phyloP scores from a whole-genome alignment of 2,113 vertebrate species.

The Mustela nigripes region DNA sequence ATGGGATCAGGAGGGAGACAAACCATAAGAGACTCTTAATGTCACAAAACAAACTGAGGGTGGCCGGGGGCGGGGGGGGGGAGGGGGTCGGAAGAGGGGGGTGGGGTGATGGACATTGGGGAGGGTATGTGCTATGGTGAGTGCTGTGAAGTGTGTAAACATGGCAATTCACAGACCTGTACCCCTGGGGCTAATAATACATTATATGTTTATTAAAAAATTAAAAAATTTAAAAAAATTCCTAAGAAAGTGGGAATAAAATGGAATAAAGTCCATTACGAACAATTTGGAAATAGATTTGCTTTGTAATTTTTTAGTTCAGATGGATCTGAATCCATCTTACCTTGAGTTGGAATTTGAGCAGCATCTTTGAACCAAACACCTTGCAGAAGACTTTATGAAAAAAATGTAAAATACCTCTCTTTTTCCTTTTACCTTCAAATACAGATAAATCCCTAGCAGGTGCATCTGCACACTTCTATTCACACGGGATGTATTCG shows the following conservation, averaged over 20 bases:
- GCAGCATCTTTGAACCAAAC: neutral
- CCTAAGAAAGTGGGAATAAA: neutral
- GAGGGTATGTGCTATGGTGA: too few species aligned
- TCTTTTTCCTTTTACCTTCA: neutral
- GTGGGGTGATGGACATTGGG: too few species aligned
- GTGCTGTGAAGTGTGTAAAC: too few species aligned
- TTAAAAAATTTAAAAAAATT: too few species aligned
- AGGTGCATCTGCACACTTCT: neutral
- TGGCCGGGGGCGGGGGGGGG: too few species aligned
- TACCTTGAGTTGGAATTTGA: neutral
- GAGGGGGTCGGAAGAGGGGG: too few species aligned
- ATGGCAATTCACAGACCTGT: too few species aligned
- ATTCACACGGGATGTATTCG: neutral
- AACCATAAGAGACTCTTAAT: too few species aligned
- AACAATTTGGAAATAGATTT: neutral
- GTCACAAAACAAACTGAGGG: too few species aligned
- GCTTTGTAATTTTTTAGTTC: neutral
- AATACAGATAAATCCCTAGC: neutral
- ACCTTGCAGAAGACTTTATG: neutral
- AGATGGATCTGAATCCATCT: neutral
- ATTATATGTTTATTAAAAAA: too few species aligned
- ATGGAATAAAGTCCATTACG: neutral
- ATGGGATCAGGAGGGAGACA: too few species aligned
- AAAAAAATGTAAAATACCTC: neutral
- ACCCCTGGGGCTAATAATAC: too few species aligned